These are phyloP conservation scores for Erebia epiphron DNA, from an alignment of 2,888 invertebrate genomes.

Conservation along the genomic window DNA sequence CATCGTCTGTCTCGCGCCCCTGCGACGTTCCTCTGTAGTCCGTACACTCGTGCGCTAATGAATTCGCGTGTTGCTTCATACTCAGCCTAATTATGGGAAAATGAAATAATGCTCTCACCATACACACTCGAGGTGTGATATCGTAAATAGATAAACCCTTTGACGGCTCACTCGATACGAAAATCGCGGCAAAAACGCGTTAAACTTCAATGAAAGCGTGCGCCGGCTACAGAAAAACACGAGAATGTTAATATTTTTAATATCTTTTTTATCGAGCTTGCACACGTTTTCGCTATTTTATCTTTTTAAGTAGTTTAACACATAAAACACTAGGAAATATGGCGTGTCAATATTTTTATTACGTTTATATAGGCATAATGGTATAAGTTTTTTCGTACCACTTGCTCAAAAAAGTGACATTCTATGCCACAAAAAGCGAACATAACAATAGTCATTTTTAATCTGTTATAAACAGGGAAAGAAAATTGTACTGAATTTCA, in stretches of 20 bases:
- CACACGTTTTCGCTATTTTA: neutral
- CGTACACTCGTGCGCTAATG: conserved; percentile 55
- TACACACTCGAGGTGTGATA: conserved; percentile 37
- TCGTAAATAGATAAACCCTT: conserved; percentile 41
- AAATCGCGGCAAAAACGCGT: conserved; percentile 28
- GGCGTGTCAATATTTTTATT: neutral
- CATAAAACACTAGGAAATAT: neutral
- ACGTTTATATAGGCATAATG: too few species aligned
- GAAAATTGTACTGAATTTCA: too few species aligned
- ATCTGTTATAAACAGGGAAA: too few species aligned
- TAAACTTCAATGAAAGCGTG: conserved; percentile 24
- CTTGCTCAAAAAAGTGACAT: too few species aligned
- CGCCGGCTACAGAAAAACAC: conserved; percentile 13
- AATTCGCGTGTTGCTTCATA: conserved; percentile 58
- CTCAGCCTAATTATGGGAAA: conserved; percentile 55
- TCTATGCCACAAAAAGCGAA: too few species aligned
- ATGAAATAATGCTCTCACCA: conserved; percentile 45
- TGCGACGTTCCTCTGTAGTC: conserved; percentile 51
- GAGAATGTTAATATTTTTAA: conserved; percentile 19
- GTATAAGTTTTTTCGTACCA: too few species aligned
- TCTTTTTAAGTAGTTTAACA: neutral
- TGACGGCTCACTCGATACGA: conserved; percentile 39
- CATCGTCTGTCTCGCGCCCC: conserved; percentile 50
- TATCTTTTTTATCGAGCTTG: neutral
- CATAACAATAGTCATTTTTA: too few species aligned